A percentile compares a stretch with the other conserved stretches of the same genome.
Evolutionary conservation across 2,113 vertebrate species (phyloP).

Genomic region (Peromyscus leucopus): DNA sequence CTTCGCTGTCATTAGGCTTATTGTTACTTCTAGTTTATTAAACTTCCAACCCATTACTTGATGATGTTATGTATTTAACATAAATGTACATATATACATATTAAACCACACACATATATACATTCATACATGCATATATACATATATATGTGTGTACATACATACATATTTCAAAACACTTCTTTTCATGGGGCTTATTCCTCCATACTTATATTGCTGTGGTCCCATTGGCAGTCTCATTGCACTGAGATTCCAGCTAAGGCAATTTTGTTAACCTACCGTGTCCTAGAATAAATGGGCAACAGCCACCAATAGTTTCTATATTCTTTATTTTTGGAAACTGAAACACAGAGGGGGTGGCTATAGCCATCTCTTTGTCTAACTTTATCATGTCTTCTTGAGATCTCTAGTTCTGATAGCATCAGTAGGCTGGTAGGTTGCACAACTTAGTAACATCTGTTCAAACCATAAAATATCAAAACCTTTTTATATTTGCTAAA

Average conservation of each 20-base stretch:
- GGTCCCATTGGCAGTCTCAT: background rate
- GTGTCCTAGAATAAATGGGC: background rate
- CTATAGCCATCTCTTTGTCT: background rate
- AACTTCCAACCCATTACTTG: background rate
- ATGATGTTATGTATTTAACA: background rate
- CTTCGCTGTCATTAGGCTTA: background rate
- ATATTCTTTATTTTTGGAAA: background rate
- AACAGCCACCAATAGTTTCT: background rate
- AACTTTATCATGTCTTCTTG: background rate
- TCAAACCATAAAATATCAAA: background rate
- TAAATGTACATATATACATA: background rate
- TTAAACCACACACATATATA: background rate
- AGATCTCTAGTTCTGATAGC: background rate
- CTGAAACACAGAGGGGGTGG: background rate
- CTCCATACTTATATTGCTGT: background rate
- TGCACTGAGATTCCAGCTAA: background rate
- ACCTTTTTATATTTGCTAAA: background rate
- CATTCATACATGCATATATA: too few species aligned
- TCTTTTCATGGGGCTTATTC: background rate
- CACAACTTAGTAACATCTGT: background rate
- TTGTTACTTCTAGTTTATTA: background rate
- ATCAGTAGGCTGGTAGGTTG: background rate
- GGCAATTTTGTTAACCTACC: background rate
- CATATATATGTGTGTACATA: background rate
- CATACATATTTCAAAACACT: background rate